These are phyloP conservation scores for Alouatta caraya DNA, from an alignment of 2,797 vertebrate species.

Conservation along the genomic window DNA sequence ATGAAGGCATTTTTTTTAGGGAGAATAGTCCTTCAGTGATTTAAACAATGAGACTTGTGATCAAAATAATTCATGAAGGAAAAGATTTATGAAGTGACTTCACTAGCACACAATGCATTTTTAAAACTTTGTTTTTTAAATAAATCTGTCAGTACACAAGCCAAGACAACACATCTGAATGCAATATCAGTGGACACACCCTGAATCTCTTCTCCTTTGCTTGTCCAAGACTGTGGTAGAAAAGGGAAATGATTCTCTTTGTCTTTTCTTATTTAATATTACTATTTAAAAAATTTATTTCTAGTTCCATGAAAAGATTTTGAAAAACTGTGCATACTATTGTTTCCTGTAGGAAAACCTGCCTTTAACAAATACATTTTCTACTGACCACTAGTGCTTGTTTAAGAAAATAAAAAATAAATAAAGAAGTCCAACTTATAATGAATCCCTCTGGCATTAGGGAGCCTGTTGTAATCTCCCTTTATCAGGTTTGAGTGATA, in stretches of 20 bases:
- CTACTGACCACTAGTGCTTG: constrained; percentile 61
- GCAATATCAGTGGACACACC: constrained; percentile 88
- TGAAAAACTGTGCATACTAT: constrained; percentile 44
- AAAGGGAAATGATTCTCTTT: constrained; percentile 75
- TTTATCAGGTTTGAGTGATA: constrained; percentile 84
- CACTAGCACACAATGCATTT: constrained; percentile 85
- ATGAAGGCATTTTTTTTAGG: constrained; percentile 85
- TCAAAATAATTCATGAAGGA: constrained; percentile 90
- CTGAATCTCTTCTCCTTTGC: constrained; percentile 79
- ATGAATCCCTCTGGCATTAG: constrained; percentile 81
- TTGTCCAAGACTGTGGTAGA: constrained; percentile 79
- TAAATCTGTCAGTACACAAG: constrained; percentile 86
- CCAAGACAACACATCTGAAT: constrained; percentile 89
- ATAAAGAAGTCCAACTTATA: constrained; percentile 80
- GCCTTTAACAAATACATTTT: constrained; percentile 72
- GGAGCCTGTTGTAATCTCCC: constrained; percentile 83
- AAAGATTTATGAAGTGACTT: constrained; percentile 88
- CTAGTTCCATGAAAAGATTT: constrained; percentile 32
- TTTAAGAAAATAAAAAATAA: constrained; percentile 75
- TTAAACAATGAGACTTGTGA: constrained; percentile 86
- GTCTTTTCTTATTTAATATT: constrained; percentile 74
- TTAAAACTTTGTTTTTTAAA: constrained; percentile 87
- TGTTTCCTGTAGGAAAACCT: constrained; percentile 47
- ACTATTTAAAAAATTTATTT: not conserved
- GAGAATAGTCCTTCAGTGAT: constrained; percentile 85